Evolutionary conservation across 2,113 vertebrate genomes (phyloP).

Genomic region (Limanda limanda): DNA sequence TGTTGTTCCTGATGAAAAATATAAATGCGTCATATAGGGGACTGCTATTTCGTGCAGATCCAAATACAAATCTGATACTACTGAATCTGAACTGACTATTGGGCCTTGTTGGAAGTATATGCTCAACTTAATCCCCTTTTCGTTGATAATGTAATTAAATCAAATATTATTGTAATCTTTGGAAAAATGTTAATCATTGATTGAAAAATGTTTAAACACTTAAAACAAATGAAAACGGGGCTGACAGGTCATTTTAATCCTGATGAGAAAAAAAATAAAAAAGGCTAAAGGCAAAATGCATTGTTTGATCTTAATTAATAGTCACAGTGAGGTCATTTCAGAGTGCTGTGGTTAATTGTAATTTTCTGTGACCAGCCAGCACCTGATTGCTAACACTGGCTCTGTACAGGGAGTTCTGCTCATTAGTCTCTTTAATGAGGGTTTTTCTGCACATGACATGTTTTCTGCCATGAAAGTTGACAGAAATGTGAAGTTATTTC

Average conservation of each 20-base stretch:
- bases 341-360: background rate
- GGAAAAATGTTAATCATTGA: no score
- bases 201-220: background rate
- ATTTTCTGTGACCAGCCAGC: background rate
- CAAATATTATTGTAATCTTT: no score
- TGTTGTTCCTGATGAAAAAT: no score
- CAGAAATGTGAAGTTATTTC: background rate
- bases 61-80: no score
- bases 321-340: background rate
- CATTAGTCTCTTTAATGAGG: background rate
- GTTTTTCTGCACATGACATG: background rate
- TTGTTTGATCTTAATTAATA: background rate
- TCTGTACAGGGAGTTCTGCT: background rate
- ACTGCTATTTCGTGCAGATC: no score
- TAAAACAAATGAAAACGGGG: background rate
- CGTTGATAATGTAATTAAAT: no score
- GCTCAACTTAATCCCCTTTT: no score
- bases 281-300: background rate
- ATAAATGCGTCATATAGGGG: no score
- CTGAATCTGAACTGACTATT: no score
- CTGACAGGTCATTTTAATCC: background rate
- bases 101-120: no score
- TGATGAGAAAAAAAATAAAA: background rate
- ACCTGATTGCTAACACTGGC: background rate
- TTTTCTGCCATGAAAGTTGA: background rate